phyloP scores from a whole-genome alignment of 2,888 invertebrate genomes.

The Automeris io region DNA sequence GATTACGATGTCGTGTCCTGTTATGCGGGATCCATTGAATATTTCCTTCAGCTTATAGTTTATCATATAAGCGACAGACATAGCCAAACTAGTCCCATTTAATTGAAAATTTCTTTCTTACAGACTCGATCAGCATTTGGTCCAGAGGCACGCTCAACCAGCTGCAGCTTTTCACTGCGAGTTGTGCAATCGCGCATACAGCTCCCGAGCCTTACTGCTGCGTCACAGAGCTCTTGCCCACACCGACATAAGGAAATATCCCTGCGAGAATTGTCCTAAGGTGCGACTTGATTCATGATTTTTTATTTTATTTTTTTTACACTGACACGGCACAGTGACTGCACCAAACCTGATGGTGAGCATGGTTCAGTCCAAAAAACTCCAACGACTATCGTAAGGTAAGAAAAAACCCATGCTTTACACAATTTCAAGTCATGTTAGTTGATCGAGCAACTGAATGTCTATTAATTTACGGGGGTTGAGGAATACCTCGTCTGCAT shows the following conservation, averaged over 20 bases:
- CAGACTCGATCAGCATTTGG: constrained; percentile 91
- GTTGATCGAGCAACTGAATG: no score
- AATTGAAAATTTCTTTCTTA: constrained; percentile 34
- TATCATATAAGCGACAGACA: no score
- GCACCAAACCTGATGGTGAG: no score
- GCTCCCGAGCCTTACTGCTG: constrained; percentile 87
- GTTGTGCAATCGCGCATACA: constrained; percentile 88
- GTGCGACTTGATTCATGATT: constrained; percentile 56
- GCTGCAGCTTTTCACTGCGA: constrained; percentile 89
- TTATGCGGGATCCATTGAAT: no score
- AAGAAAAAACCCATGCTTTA: no score
- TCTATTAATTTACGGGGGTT: no score
- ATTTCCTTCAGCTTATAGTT: no score
- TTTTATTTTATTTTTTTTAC: neutral
- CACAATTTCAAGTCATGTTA: no score
- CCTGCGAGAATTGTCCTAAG: constrained; percentile 95
- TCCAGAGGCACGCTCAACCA: constrained; percentile 86
- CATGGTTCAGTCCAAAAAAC: no score
- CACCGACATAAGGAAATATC: constrained; percentile 89
- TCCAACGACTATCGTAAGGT: no score
- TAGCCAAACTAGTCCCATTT: neutral
- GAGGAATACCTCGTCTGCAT: no score
- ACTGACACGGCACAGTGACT: neutral
- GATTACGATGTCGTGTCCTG: no score
- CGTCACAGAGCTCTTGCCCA: constrained; percentile 89